Evolutionary conservation across 1,140 invertebrate species (phyloP).

Genomic region (Drosophila erecta): DNA sequence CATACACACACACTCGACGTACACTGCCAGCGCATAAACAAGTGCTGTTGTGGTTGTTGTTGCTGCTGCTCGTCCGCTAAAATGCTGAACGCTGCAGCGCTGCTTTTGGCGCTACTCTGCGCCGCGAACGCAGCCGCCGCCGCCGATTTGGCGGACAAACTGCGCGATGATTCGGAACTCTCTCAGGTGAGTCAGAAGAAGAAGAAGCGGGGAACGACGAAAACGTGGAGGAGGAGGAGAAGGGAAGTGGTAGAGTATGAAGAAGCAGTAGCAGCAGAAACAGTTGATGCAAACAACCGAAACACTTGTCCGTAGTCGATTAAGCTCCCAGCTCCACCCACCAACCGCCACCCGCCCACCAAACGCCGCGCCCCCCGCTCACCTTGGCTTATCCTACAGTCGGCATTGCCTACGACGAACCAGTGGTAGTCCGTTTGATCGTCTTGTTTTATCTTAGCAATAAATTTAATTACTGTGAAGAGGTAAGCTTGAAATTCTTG

Average conservation of each 20-base stretch:
- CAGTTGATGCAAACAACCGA: slow-evolving; percentile 31
- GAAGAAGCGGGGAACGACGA: slow-evolving; percentile 7
- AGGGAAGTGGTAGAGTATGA: slow-evolving; percentile 7
- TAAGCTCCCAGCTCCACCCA: slow-evolving; percentile 22
- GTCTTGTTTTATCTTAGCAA: too few relatives aligned
- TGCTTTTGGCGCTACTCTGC: slow-evolving; percentile 59
- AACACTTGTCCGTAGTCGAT: slow-evolving; percentile 15
- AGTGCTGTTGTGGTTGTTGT: slow-evolving; percentile 36
- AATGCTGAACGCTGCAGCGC: slow-evolving; percentile 59
- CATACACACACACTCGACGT: slow-evolving; percentile 37
- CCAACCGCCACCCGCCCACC: background rate
- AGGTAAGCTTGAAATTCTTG: too few relatives aligned
- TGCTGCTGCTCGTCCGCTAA: slow-evolving; percentile 19
- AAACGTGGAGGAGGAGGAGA: slow-evolving; percentile 5
- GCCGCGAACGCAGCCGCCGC: slow-evolving; percentile 49
- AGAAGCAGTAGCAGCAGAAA: slow-evolving; percentile 25
- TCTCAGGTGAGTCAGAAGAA: slow-evolving; percentile 84
- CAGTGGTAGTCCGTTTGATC: too few relatives aligned
- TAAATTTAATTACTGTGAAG: too few relatives aligned
- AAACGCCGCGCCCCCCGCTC: background rate
- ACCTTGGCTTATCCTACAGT: slow-evolving; percentile 7
- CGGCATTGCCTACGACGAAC: background rate
- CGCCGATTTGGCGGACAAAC: slow-evolving; percentile 79
- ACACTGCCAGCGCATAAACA: slow-evolving; percentile 51
- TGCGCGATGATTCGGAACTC: slow-evolving; percentile 85